Evolutionary conservation across 64 coral and sea anemone species (phyloP).

Genomic region (Catalaphyllia jardinei): DNA sequence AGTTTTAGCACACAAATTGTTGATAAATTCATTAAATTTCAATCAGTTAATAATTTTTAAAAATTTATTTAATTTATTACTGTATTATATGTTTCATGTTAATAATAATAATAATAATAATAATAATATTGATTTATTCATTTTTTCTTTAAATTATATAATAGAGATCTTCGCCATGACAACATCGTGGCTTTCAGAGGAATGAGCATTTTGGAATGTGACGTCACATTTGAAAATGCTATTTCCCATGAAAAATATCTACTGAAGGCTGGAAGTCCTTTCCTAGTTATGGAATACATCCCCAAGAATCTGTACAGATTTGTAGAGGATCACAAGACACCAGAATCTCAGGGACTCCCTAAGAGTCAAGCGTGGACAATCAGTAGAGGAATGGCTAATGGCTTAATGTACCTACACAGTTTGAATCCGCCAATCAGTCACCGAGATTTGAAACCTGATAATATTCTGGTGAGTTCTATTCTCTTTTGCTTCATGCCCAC

Average conservation of each 20-base stretch:
- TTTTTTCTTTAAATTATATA: background rate
- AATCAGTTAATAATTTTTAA: too few relatives aligned
- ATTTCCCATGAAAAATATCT: constrained; percentile 44
- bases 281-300: constrained; percentile 96
- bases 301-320: constrained; percentile 91
- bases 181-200: constrained; percentile 95
- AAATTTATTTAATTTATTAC: too few relatives aligned
- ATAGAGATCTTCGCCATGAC: constrained; percentile 89
- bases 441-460: constrained; percentile 95
- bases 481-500: too few relatives aligned
- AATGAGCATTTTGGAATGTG: constrained; percentile 58
- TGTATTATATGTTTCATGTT: too few relatives aligned
- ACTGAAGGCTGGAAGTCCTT: constrained; percentile 56
- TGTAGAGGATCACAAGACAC: constrained; percentile 94
- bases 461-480: constrained; percentile 77
- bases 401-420: constrained; percentile 86
- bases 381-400: constrained; percentile 83
- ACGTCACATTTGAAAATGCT: too few relatives aligned
- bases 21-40: too few relatives aligned
- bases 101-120: too few relatives aligned
- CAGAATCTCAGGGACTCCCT: constrained; percentile 81
- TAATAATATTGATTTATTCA: too few relatives aligned
- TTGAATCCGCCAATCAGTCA: constrained; percentile 84
- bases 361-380: constrained; percentile 88
- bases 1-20: too few relatives aligned